phyloP scores from a whole-genome alignment of 2,113 vertebrate species.

The Vimba vimba region DNA sequence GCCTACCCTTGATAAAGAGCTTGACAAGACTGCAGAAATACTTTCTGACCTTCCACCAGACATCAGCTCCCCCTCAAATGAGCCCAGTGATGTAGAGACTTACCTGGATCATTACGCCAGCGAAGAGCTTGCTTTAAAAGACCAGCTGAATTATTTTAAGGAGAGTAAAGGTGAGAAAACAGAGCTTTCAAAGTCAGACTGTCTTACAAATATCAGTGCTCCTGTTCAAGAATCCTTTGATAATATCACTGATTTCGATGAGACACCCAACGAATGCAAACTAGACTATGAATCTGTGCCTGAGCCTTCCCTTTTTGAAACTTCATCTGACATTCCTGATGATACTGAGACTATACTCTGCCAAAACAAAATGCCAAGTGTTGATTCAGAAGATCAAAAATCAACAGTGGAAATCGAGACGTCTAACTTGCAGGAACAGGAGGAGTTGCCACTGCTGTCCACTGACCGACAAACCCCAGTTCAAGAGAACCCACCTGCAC shows the following conservation, averaged over 20 bases:
- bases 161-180: conserved; percentile 39
- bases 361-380: conserved; percentile 22
- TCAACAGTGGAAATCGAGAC: background rate
- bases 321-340: conserved; percentile 45
- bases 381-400: conserved; percentile 30
- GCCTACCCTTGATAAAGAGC: conserved; percentile 30
- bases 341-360: conserved; percentile 36
- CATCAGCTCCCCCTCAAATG: conserved; percentile 67
- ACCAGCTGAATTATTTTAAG: conserved; percentile 54
- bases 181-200: conserved; percentile 53
- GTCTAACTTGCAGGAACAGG: conserved; percentile 40
- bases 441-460: conserved; percentile 44
- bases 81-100: conserved; percentile 58
- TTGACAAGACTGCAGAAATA: conserved; percentile 55
- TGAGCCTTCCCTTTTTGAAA: conserved; percentile 59
- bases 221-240: conserved; percentile 64
- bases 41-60: conserved; percentile 64
- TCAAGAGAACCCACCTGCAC: conserved; percentile 61
- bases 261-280: conserved; percentile 46
- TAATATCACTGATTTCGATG: conserved; percentile 57
- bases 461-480: conserved; percentile 45
- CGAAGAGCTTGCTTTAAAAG: conserved; percentile 53
- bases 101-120: conserved; percentile 45
- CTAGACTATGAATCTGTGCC: conserved; percentile 49
- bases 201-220: conserved; percentile 52